A percentile compares a stretch with the other conserved stretches of the same genome.
These are phyloP conservation scores for Amia ocellicauda DNA, from an alignment of 2,113 vertebrate genomes.

Conservation along the genomic window DNA sequence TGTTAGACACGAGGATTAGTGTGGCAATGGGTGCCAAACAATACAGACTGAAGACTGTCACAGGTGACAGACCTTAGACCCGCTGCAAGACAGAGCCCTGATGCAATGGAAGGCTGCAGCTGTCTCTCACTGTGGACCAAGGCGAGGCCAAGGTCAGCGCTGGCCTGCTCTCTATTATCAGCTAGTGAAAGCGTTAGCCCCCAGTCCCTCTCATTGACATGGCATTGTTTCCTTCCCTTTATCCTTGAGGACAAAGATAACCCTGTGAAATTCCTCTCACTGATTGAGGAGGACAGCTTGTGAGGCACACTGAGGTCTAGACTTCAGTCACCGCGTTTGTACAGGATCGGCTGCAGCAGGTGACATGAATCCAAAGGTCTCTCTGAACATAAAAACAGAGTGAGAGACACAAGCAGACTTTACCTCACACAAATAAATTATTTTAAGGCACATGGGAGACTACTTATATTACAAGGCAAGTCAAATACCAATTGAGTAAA, in stretches of 20 bases:
- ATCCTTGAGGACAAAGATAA: slow-evolving; percentile 43
- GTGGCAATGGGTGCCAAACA: background rate
- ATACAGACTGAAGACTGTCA: background rate
- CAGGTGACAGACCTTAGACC: slow-evolving; percentile 4
- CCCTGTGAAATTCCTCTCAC: slow-evolving; percentile 29
- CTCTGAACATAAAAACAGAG: too few species aligned
- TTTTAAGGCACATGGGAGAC: too few species aligned
- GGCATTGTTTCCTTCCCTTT: slow-evolving; percentile 34
- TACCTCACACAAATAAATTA: too few species aligned
- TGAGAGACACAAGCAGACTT: too few species aligned
- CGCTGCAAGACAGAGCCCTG: background rate
- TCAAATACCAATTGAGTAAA: too few species aligned
- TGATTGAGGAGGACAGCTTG: slow-evolving; percentile 31
- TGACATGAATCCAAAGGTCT: slow-evolving; percentile 2
- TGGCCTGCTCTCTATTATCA: slow-evolving; percentile 3
- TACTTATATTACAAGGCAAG: too few species aligned
- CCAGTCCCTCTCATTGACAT: slow-evolving; percentile 17
- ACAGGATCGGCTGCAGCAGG: slow-evolving; percentile 17
- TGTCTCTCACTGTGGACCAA: slow-evolving; percentile 20
- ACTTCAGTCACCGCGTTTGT: background rate
- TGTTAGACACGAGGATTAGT: background rate
- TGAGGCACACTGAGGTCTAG: slow-evolving; percentile 2
- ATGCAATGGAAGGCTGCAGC: slow-evolving; percentile 5
- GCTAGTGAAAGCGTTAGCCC: slow-evolving; percentile 15
- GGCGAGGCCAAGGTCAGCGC: slow-evolving; percentile 29